Evolutionary conservation across 2,888 invertebrate species (phyloP).

Genomic region (Leucoma salicis): DNA sequence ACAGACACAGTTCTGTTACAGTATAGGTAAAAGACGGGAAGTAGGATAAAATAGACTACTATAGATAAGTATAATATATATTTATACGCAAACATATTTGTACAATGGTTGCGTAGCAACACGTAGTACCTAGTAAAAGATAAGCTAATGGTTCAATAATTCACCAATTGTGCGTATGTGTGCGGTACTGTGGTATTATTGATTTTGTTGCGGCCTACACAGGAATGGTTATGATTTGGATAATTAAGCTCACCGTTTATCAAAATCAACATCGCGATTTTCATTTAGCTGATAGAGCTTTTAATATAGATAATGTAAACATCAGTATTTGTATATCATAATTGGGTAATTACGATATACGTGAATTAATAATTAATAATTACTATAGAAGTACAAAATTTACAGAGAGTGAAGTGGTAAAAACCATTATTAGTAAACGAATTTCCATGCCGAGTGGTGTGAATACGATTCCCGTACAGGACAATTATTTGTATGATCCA

Average conservation of each 20-base stretch:
- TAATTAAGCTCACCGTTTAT: constrained; percentile 8
- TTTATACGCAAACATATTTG: neutral
- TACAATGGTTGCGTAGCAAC: neutral
- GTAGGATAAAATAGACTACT: neutral
- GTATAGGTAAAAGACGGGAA: too few relatives aligned
- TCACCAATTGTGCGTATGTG: constrained; percentile 12
- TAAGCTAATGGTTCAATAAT: constrained; percentile 18
- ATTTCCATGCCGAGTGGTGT: too few relatives aligned
- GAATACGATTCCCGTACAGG: too few relatives aligned
- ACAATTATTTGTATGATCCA: too few relatives aligned
- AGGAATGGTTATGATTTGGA: constrained; percentile 13
- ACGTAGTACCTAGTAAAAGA: constrained; percentile 9
- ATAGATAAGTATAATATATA: neutral
- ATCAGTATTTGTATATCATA: neutral
- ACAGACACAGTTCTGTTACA: too few relatives aligned
- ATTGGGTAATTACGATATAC: too few relatives aligned
- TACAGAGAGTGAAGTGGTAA: too few relatives aligned
- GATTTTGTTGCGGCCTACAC: constrained; percentile 11
- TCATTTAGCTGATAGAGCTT: neutral
- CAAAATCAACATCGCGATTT: constrained; percentile 1
- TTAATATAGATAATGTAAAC: neutral
- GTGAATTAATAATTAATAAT: too few relatives aligned
- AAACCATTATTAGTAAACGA: too few relatives aligned
- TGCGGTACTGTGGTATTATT: constrained; percentile 12
- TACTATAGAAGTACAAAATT: too few relatives aligned